Base-by-base conservation (phyloP, 2,888 invertebrate species). In the Drosophila mulleri region DNA sequence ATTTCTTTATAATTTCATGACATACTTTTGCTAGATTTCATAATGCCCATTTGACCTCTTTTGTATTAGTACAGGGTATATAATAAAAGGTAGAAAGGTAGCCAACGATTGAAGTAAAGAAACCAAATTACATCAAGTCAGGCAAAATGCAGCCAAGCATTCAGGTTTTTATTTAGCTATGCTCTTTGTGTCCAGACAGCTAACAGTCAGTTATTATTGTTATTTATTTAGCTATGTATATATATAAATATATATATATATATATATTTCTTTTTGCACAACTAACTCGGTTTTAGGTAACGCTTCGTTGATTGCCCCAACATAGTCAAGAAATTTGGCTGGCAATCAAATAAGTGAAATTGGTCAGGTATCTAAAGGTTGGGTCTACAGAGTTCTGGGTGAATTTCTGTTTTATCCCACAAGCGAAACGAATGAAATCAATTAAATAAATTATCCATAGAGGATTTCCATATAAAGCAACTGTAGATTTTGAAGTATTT, bases 81-180 rank as follows among this genome's bases (percentile, higher is more conserved):
- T 23, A 56, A 56, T 45, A 72, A 42, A 67, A 67, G 50, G 32
- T 18, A 35, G 50, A 50, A 35, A 50, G 69, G 62, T 60, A 63
- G 59, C 57, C 68, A 61, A 60, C 75, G 72, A 48, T 35, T 67
- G 59, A 80, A 56, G 71, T 52, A 72, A 72, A 71, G 75, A 67
- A 81, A 78, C 78, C 58, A 86, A 83, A 84, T 84, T 84, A 86
- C 84, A 86, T 82, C 72, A 86, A 83, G 74, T 78, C 87, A 86
- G 83, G 82, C 82, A 79, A 86, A 83, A 87, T 82, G 87, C 84
- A 84, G 68, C 75, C 67, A 74, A 84, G 82, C 84, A 80, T 84
- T 80, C 68, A 82, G 72, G 75, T 82, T 71, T 72, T 70, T 69
- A 69, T 79, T 75, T 76, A 64, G 75, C 75, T 53, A 83, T 78